Percentiles rank a stretch among this genome's conserved stretches.
Evolutionary conservation across 1,140 invertebrate genomes (phyloP).

Genomic region (Amphibalanus amphitrite): DNA sequence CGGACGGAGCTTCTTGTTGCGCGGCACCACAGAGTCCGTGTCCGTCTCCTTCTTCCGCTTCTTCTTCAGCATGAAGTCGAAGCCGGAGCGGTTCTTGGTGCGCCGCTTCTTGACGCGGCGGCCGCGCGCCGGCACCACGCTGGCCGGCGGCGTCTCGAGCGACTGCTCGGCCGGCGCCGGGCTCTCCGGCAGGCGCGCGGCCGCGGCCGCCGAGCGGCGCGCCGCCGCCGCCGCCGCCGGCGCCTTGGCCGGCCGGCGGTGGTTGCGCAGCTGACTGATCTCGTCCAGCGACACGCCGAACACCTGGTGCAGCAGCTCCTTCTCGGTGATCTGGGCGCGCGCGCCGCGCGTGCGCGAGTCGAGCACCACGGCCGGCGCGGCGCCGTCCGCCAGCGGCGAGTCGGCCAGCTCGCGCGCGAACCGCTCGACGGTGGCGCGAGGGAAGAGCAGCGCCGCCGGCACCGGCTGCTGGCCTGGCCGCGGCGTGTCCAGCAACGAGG

Average conservation of each 20-base stretch:
- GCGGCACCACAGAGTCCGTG: not conserved
- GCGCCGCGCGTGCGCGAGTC: not conserved
- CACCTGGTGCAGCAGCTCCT: not conserved
- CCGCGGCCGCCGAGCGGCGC: not conserved
- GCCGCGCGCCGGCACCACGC: not conserved
- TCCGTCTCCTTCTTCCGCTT: slow-evolving; percentile 28
- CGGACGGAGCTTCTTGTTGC: not conserved
- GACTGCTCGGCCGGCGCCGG: not conserved
- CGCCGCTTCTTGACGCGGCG: slow-evolving; percentile 11
- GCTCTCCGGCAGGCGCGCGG: not conserved
- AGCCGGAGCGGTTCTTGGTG: slow-evolving; percentile 46
- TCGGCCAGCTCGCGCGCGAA: slow-evolving; percentile 1
- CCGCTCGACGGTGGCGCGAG: not conserved
- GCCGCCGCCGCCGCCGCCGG: not conserved
- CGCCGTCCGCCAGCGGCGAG: not conserved
- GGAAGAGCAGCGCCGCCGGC: not conserved
- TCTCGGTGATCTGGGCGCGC: not conserved
- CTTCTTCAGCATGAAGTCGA: slow-evolving; percentile 76
- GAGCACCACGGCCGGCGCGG: not conserved
- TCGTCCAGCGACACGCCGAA: not conserved
- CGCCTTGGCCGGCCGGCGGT: not conserved
- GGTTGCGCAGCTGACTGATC: not conserved
- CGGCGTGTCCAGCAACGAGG: not conserved
- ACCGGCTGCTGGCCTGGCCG: not conserved
- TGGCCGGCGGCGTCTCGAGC: not conserved